Evolutionary conservation across 2,888 invertebrate genomes (phyloP).

Genomic region (Muschampia plurimacula): DNA sequence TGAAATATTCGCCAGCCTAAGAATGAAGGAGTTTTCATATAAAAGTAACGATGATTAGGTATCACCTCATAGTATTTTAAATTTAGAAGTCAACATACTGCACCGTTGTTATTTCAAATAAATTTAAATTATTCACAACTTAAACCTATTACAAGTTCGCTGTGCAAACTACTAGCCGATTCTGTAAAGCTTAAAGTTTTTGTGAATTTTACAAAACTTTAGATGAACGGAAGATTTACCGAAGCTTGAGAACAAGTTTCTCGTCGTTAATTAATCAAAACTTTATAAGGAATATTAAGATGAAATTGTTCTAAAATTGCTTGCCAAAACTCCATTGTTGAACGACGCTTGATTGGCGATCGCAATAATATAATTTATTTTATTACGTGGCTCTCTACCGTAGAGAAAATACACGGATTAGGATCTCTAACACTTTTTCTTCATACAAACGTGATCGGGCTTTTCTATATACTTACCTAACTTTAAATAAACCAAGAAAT

Average conservation of each 20-base stretch:
- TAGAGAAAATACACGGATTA: too few species aligned
- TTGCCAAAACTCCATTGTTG: not conserved
- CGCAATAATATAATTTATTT: not conserved
- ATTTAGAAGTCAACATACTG: too few species aligned
- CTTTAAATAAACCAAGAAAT: too few species aligned
- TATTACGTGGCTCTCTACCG: too few species aligned
- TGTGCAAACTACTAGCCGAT: slow-evolving; percentile 65
- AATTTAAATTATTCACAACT: slow-evolving; percentile 51
- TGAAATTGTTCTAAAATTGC: slow-evolving; percentile 37
- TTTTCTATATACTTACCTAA: not conserved
- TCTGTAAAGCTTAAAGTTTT: slow-evolving; percentile 71
- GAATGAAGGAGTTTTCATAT: too few species aligned
- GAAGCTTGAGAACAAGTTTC: slow-evolving; percentile 59
- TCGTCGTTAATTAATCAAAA: slow-evolving; percentile 71
- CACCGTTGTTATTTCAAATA: not conserved
- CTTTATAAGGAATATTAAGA: slow-evolving; percentile 47
- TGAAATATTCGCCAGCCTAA: too few species aligned
- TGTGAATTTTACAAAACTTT: slow-evolving; percentile 74
- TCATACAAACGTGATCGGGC: not conserved
- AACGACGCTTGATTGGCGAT: not conserved
- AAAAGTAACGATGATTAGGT: too few species aligned
- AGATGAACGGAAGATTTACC: slow-evolving; percentile 64
- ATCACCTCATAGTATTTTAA: too few species aligned
- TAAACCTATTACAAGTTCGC: slow-evolving; percentile 74
- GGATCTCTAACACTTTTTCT: too few species aligned